These are phyloP conservation scores for Gyps fulvus DNA, from an alignment of 2,113 vertebrate genomes.

Conservation along the genomic window DNA sequence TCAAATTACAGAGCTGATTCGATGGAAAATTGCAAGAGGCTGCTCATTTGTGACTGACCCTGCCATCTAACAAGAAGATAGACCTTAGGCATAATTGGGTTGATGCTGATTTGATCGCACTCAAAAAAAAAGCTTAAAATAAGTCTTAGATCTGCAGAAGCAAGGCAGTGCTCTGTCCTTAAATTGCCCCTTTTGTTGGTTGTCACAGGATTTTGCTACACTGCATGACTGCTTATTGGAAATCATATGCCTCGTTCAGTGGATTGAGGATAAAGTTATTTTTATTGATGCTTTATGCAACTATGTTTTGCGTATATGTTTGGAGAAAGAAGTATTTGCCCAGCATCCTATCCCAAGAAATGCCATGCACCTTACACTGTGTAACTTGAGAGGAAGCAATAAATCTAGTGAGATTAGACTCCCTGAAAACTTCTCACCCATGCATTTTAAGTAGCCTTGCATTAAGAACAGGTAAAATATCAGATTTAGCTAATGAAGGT, in stretches of 20 bases:
- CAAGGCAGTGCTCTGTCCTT: not conserved
- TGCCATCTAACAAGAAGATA: slow-evolving; percentile 61
- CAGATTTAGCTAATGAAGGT: not conserved
- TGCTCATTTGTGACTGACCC: slow-evolving; percentile 68
- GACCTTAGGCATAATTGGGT: slow-evolving; percentile 65
- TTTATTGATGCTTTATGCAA: not conserved
- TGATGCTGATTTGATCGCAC: slow-evolving; percentile 63
- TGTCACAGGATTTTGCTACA: not conserved
- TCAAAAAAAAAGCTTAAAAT: slow-evolving; percentile 25
- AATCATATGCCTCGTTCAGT: not conserved
- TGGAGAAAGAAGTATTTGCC: not conserved
- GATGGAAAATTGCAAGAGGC: slow-evolving; percentile 66
- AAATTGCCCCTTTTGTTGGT: slow-evolving; percentile 43
- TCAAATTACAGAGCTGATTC: slow-evolving; percentile 62
- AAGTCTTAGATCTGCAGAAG: slow-evolving; percentile 44
- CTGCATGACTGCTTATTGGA: slow-evolving; percentile 1
- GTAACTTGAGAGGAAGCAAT: not conserved
- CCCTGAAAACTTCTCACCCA: not conserved
- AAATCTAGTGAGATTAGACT: not conserved
- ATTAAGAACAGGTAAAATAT: not conserved
- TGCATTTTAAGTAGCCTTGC: fast-evolving
- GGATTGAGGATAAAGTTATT: not conserved
- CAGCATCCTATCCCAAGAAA: not conserved
- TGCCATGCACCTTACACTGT: not conserved
- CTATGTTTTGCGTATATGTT: not conserved